Percentiles rank a stretch among this genome's conserved stretches.
These are phyloP conservation scores for Ernsta delagoae DNA, from an alignment of 2,888 invertebrate genomes.

Conservation along the genomic window DNA sequence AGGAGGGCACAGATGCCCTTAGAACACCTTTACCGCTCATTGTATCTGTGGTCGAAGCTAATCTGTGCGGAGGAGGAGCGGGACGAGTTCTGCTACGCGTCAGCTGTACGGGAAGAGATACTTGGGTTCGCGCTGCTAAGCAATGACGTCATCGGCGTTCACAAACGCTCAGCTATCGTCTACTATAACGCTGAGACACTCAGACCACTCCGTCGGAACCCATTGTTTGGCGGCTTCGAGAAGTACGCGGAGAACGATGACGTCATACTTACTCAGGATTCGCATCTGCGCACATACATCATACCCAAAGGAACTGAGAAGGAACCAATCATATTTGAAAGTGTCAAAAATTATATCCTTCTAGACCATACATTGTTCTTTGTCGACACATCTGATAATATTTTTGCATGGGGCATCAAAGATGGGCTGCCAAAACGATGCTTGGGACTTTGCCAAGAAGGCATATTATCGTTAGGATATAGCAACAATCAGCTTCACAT, in stretches of 20 bases:
- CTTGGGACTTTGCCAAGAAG: constrained; percentile 41
- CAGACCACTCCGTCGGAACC: constrained; percentile 44
- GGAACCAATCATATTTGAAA: constrained; percentile 45
- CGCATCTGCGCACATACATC: constrained; percentile 35
- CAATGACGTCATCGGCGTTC: constrained; percentile 60
- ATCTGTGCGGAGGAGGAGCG: constrained; percentile 50
- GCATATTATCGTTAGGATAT: constrained; percentile 58
- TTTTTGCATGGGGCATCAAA: constrained; percentile 42
- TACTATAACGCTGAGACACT: constrained; percentile 63
- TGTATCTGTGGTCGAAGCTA: constrained; percentile 63
- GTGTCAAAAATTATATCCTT: constrained; percentile 58
- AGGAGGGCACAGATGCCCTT: constrained; percentile 50
- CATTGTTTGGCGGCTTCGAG: constrained; percentile 56
- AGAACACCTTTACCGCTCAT: constrained; percentile 64
- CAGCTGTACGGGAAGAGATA: constrained; percentile 56
- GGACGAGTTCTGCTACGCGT: constrained; percentile 66
- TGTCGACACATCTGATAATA: constrained; percentile 55
- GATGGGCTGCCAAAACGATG: neutral
- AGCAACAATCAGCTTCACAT: constrained; percentile 50
- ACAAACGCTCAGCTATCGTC: constrained; percentile 53
- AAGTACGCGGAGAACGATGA: constrained; percentile 59
- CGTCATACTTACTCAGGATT: constrained; percentile 50
- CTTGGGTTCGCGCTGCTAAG: constrained; percentile 54
- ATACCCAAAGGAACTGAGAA: constrained; percentile 37
- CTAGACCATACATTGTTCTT: constrained; percentile 52